phyloP scores from a whole-genome alignment of 2,113 vertebrate genomes.

The Mustela lutreola region DNA sequence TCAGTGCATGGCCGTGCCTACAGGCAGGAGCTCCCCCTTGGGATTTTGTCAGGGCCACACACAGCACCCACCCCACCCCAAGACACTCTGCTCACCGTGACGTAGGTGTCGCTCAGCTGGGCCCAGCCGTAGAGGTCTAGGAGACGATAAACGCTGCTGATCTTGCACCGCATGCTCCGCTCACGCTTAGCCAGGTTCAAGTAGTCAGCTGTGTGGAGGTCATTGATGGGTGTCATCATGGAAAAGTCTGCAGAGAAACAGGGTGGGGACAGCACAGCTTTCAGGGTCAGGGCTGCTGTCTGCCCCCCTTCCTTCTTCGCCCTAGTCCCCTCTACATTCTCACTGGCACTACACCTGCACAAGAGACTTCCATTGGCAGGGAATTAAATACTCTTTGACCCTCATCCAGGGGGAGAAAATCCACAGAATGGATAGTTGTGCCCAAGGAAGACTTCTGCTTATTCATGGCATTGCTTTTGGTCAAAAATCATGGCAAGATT shows the following conservation, averaged over 20 bases:
- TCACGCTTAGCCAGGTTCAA: conserved; percentile 95
- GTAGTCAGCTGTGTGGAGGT: conserved; percentile 92
- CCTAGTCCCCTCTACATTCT: not conserved
- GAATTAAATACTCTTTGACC: not conserved
- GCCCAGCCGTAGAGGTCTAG: conserved; percentile 98
- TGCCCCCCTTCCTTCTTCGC: not conserved
- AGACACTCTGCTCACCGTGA: conserved; percentile 90
- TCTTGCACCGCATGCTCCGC: conserved; percentile 96
- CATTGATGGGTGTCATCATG: conserved; percentile 95
- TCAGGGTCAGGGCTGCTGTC: not conserved
- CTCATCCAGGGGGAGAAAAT: not conserved
- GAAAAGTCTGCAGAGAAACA: conserved; percentile 89
- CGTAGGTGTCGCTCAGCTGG: conserved; percentile 91
- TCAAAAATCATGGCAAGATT: not conserved
- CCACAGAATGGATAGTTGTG: not conserved
- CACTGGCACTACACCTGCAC: not conserved
- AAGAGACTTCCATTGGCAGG: not conserved
- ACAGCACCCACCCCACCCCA: not conserved
- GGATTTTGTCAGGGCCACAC: not conserved
- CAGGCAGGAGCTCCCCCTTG: not conserved
- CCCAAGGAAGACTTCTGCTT: not conserved
- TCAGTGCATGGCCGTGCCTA: not conserved
- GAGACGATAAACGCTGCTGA: conserved; percentile 95
- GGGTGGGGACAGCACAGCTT: not conserved
- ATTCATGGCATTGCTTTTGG: not conserved